Evolutionary conservation across 2,113 vertebrate genomes (phyloP).

Genomic region (Callipepla californica): DNA sequence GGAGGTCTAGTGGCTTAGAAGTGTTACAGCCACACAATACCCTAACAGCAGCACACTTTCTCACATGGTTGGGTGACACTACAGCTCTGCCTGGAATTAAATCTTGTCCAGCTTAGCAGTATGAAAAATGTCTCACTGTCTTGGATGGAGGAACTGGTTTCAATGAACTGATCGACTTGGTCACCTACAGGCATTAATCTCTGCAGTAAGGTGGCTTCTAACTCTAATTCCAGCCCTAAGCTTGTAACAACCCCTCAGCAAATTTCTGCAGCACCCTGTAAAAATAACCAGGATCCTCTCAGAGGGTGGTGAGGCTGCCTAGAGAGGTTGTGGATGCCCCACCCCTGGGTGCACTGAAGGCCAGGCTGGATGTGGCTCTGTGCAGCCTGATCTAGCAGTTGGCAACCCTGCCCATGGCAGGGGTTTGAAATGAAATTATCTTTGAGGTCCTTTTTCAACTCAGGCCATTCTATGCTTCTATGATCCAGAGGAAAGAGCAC

Average conservation of each 20-base stretch:
- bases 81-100: neutral
- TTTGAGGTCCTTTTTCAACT: too few species aligned
- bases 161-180: neutral
- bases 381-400: too few species aligned
- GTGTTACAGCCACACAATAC: neutral
- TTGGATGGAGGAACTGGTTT: neutral
- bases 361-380: too few species aligned
- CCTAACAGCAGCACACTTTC: neutral
- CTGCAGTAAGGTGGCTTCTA: neutral
- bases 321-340: too few species aligned
- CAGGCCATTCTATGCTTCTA: too few species aligned
- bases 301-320: too few species aligned
- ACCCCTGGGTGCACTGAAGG: too few species aligned
- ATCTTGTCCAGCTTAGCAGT: neutral
- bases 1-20: neutral
- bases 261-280: neutral
- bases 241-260: neutral
- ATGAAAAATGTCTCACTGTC: neutral
- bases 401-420: too few species aligned
- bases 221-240: neutral
- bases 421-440: too few species aligned
- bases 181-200: rapidly evolving
- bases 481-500: neutral
- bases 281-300: neutral
- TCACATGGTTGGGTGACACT: neutral